Percentiles rank a stretch among this genome's conserved stretches.
phyloP scores from a whole-genome alignment of 37 sponge, comb jelly and placozoan species.

The Diacarnus erythraeanus region DNA sequence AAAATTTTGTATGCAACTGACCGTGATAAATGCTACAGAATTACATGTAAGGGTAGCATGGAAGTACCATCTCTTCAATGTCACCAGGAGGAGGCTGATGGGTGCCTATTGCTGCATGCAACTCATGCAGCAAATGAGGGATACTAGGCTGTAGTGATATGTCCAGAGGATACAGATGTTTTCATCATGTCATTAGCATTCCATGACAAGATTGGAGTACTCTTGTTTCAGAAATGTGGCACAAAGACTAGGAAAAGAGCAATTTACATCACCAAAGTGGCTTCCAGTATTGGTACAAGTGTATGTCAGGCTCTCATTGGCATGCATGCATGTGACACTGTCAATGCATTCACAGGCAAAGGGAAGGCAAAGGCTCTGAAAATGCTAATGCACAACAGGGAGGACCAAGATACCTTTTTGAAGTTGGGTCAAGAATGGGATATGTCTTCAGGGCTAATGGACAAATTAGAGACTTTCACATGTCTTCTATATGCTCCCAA shows the following conservation, averaged over 20 bases:
- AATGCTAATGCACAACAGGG: not conserved
- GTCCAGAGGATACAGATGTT: slow-evolving; percentile 33
- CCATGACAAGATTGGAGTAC: not conserved
- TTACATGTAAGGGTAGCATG: slow-evolving; percentile 9
- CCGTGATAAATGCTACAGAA: not conserved
- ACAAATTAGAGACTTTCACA: slow-evolving; percentile 3
- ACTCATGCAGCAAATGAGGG: slow-evolving; percentile 25
- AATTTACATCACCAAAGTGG: slow-evolving; percentile 10
- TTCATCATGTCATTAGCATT: slow-evolving; percentile 27
- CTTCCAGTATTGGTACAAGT: not conserved
- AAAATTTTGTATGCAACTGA: too few species aligned
- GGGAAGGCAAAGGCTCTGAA: slow-evolving; percentile 29
- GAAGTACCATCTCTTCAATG: not conserved
- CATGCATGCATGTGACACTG: slow-evolving; percentile 33
- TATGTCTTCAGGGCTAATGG: not conserved
- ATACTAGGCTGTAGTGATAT: slow-evolving; percentile 12
- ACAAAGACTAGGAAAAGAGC: not conserved
- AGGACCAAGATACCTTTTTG: not conserved
- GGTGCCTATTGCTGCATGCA: slow-evolving; percentile 29
- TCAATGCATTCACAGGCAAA: slow-evolving; percentile 13
- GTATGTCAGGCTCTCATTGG: not conserved
- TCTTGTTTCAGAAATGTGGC: slow-evolving; percentile 12
- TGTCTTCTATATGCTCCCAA: slow-evolving; percentile 24
- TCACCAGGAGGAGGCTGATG: slow-evolving; percentile 33
- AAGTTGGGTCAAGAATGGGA: slow-evolving; percentile 18